Evolutionary conservation across 92 coral and sea anemone genomes (phyloP), one percentile per base, ranked within the genome.

Genomic region (Palythoa grandis): DNA sequence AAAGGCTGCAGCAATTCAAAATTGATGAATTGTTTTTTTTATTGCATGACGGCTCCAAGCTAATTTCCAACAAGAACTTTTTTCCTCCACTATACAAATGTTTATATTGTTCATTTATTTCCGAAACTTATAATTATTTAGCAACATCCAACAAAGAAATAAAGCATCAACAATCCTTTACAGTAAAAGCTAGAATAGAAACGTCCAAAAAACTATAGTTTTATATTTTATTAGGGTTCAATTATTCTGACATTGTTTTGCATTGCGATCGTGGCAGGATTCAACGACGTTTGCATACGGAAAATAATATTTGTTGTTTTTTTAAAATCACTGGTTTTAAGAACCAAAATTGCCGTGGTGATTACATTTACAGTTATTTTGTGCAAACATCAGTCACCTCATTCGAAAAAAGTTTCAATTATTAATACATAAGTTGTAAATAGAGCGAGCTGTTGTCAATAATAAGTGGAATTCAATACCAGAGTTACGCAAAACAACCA

Each of bases 351-450:
- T n/a, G 37, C 74, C 22, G 74, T 52, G 68, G 11, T 47, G 56
- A 80, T 43, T 65, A 63, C 24, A 54, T 66, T 80, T 66, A 52
- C 39, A 47, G 61, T 19, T 7, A 23, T 80, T 43, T 66, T 80
- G 20, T 79, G 56, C 63, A 80, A 80, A 80, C 85, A 66, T 15
- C 40, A 29, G 67, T 66, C 60, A 67, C 61, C 16, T 37, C 22
- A 70, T 53, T 53, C 37, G 50, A 54, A 66, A 77, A 77, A 56
- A 63, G 24, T 52, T 80, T 80, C 83, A 78, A 78, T 61, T 80
- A 80, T 80, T 67, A 66, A 80, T 54, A 80, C 85, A n/a, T 17
- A 48, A 50, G 74, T 43, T 80, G 85, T 63, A 52, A 52, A 75
- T 75, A 75, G 65, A 54, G 22, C 4, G 68, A 13, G 50, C 74